These are phyloP conservation scores for Prionailurus viverrinus DNA, from an alignment of 2,113 vertebrate genomes.

Conservation along the genomic window DNA sequence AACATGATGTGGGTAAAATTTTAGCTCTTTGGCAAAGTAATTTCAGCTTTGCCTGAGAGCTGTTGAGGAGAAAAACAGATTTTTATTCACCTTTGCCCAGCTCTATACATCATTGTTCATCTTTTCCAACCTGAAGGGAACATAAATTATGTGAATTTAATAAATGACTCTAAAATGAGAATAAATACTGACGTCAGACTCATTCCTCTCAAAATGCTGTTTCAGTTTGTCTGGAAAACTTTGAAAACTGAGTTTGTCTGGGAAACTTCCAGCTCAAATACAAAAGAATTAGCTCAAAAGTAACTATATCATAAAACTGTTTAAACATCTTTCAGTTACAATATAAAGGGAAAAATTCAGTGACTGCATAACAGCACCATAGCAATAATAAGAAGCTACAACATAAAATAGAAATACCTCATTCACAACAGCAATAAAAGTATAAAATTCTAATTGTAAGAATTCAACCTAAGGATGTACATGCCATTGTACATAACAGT, in stretches of 20 bases:
- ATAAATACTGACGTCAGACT: not conserved
- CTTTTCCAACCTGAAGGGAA: not conserved
- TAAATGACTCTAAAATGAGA: not conserved
- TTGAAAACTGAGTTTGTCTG: not conserved
- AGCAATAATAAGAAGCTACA: not conserved
- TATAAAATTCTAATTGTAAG: not conserved
- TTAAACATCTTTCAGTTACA: not conserved
- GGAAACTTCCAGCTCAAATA: not conserved
- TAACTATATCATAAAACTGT: not conserved
- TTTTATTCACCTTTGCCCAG: not conserved
- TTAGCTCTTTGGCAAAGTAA: not conserved
- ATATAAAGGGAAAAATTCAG: not conserved
- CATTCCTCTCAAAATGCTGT: not conserved
- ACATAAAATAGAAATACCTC: conserved; percentile 8
- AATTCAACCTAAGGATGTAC: not conserved
- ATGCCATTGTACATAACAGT: not conserved
- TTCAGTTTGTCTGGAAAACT: not conserved
- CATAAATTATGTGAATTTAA: not conserved
- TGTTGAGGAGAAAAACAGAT: not conserved
- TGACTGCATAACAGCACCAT: not conserved
- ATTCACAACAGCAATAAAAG: not conserved
- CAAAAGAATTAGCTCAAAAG: conserved; percentile 18
- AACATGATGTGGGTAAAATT: not conserved
- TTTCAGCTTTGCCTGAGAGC: not conserved
- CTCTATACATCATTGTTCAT: not conserved